Evolutionary conservation across 2,113 vertebrate species (phyloP), one percentile per base, ranked within the genome.

Genomic region (Malaclemys terrapin): DNA sequence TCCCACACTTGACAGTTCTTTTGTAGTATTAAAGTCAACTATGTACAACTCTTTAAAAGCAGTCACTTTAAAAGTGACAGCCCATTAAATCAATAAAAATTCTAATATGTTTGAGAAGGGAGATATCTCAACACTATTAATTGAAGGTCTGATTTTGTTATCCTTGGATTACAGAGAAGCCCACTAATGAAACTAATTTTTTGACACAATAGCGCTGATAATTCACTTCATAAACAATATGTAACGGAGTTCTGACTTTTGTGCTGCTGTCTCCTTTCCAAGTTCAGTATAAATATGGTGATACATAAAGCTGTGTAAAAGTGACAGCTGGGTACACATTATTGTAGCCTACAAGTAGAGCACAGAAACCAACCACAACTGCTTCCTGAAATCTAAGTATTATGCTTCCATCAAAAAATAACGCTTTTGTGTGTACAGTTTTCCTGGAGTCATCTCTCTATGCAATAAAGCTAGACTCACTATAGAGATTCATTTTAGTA

Each of bases 341-440:
- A 89, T 88, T 79, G 69, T 79, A 91, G 45, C 92, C 96, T 93
- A 35, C 10, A 89, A 96, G 88, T 84, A 90, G 93, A 91, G 92
- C 92, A 20, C 87, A 86, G 91, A 98, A 94, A 91, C 14, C 72
- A 80, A 94, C 94, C 95, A 96, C 81, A 80, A 69, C 57, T 93
- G 96, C 90, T 95, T 96, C 92, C 96, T 94, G 87, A 97, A 97
- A 94, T 89, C 89, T 94, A 97, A 93, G 90, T 94, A 76, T 35
- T 85, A 65, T 50, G 56, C 87, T 54, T 91, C 93, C 96, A 97
- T 97, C 95, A 97, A 97, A 98, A 97, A 94, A 88, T 98, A 98
- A 94, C 94, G 87, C 84, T 95, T 96, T 88, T 97, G 95, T 96
- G 82, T 85, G 65, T 90, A 56, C 87, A 93, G 94, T 79, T 94